These are phyloP conservation scores for Eristalinus sepulchralis DNA, from an alignment of 2,888 invertebrate species.

Conservation along the genomic window DNA sequence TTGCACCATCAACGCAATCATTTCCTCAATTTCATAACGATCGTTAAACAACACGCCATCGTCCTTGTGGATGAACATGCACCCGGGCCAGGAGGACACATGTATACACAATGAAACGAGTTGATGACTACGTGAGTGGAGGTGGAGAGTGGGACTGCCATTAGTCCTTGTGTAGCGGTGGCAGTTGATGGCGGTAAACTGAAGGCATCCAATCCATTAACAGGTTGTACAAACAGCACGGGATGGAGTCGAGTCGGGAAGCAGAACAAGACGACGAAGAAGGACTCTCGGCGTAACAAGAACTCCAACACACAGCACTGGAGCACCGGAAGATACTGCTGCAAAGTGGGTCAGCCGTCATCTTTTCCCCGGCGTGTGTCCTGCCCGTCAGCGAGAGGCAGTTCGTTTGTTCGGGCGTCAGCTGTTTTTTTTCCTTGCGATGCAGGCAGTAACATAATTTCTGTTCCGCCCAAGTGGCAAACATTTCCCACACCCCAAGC, in stretches of 20 bases:
- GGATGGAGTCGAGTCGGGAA: background rate
- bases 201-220: conserved; percentile 42
- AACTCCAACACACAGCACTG: conserved; percentile 6
- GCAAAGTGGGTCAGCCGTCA: conserved; percentile 61
- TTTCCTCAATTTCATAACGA: conserved; percentile 65
- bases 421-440: conserved; percentile 10
- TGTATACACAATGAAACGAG: conserved; percentile 17
- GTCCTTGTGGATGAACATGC: conserved; percentile 3
- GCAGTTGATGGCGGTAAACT: background rate
- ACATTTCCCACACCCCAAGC: background rate
- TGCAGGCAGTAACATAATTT: conserved; percentile 10
- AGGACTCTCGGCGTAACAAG: background rate
- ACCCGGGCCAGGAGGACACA: conserved; percentile 23
- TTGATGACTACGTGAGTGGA: conserved; percentile 37
- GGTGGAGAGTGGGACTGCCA: conserved; percentile 7
- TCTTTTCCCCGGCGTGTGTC: conserved; percentile 41
- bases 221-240: conserved; percentile 44
- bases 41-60: conserved; percentile 59
- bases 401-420: background rate
- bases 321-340: conserved; percentile 40
- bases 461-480: conserved; percentile 6
- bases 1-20: conserved; percentile 60
- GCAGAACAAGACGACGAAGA: background rate
- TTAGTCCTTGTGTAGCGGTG: conserved; percentile 19
- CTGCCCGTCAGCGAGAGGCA: conserved; percentile 11